Base-by-base conservation (phyloP, 2,888 invertebrate genomes). In the Drosophila cognata region DNA sequence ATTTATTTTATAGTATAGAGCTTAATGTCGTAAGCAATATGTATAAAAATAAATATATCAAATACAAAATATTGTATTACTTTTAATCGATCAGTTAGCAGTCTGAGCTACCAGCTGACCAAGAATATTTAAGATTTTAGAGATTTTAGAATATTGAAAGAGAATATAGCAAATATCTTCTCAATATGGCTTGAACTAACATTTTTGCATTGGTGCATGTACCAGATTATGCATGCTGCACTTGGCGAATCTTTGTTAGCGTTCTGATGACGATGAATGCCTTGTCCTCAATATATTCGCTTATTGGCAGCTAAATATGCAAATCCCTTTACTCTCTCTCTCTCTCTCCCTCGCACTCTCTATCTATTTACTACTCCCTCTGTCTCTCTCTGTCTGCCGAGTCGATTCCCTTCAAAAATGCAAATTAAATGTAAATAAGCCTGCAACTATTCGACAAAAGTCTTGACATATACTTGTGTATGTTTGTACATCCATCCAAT, bases 361-460 rank as follows among this genome's bases (percentile, higher is more conserved):
- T 16, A 18, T 28, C 28, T 50, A 46, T 25, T 21, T 46, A 29
- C 66, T 25, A 11, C 41, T 18, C 63, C 41, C 35, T 48, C 31
- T 38, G 21, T 25, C 28, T n/a, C 11, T 29, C 50, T 21, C 25
- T 8, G 25, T 48, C 13, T 29, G 29, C n/a, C 35, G 21, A n/a
- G 41, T 35, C 50, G 59, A 69, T 69, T 52, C 38, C 71, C 65
- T 77, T 46, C 62, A 80, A 91, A 92, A 91, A 91, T 91, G 91
- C 92, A 92, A 92, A 91, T 92, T 90, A 89, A 90, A 92, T 91
- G 91, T 92, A 91, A 91, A 91, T 91, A 89, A 91, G 90, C 72
- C 73, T 81, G 82, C 84, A 91, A 90, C 91, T 91, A 91, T 91
- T 89, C 80, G 69, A 71, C 79, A 86, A 72, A 77, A 50, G 52